Conservation (phyloP, 1,140 invertebrate species). For the Trialeurodes vaporariorum region DNA sequence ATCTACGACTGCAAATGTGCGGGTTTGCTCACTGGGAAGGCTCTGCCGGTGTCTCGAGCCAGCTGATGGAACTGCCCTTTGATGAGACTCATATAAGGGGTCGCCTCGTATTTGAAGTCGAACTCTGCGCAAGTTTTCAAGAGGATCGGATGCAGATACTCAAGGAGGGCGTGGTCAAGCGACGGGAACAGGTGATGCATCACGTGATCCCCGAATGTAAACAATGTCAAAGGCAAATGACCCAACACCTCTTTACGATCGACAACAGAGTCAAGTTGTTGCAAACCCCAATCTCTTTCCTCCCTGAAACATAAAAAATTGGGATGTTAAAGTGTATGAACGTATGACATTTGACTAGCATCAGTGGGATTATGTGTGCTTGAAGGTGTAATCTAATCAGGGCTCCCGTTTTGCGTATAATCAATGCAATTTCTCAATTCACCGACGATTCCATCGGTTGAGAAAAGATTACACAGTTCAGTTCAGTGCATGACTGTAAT, state of each 20-base stretch:
- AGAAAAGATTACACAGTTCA: too few species aligned
- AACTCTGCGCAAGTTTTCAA: slow-evolving; percentile 59
- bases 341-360: too few species aligned
- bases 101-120: slow-evolving; percentile 40
- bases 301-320: slow-evolving; percentile 33
- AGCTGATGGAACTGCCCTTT: slow-evolving; percentile 56
- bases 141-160: slow-evolving; percentile 49
- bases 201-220: slow-evolving; percentile 61
- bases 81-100: slow-evolving; percentile 45
- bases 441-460: too few species aligned
- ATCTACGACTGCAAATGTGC: too few species aligned
- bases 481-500: too few species aligned
- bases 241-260: slow-evolving; percentile 55
- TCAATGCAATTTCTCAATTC: too few species aligned
- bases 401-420: too few species aligned
- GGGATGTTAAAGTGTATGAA: too few species aligned
- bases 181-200: slow-evolving; percentile 75
- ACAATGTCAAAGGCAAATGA: slow-evolving; percentile 51
- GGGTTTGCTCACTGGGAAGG: too few species aligned
- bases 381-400: too few species aligned
- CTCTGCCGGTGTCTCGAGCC: slow-evolving; percentile 36
- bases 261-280: slow-evolving; percentile 60
- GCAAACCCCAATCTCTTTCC: slow-evolving; percentile 62
- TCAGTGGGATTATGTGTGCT: too few species aligned
- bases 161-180: slow-evolving; percentile 54